Evolutionary conservation across 2,113 vertebrate species (phyloP), one percentile per base, ranked within the genome.

Genomic region (Raja brachyura): DNA sequence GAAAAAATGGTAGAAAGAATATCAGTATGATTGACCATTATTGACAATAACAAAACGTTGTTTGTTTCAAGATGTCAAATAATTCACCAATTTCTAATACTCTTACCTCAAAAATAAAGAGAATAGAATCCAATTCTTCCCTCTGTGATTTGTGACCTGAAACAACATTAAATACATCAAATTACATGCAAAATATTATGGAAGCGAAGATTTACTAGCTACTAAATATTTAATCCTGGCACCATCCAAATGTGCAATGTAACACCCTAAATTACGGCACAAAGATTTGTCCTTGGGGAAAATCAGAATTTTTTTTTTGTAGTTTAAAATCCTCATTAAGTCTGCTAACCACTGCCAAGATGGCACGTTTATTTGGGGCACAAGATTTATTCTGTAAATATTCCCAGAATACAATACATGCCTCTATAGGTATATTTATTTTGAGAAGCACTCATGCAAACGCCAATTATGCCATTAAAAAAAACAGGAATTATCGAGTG

Each of bases 41-140:
- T 16, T 4, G 22, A 73, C 18, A 20, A 73, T 73, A 13, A 20
- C 31, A 5, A 88, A 88, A 63, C 31, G 0, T 56, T 8, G 25
- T 28, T 59, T 61, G 25, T 56, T 56, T 85, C 22, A 85, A 31
- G 59, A 31, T 61, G 28, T 66, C 59, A 0, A 85, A 11, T 59
- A 85, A 88, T n/a, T 63, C 14, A 33, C 13, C 25, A 33, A 63
- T 63, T 66, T 68, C 20, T 20, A 93, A 39, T 48, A 48, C 94
- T n/a, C 96, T 96, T 97, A 99, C 99, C 98, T 99, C 99, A 96
- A 99, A 99, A 96, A 99, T 99, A 96, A 99, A 99, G 95, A 99
- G 97, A 96, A 99, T 99, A 93, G 98, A 98, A 97, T 99, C 99
- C 95, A 99, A 96, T 95, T 99, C 98, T 95, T 99, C 98, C 94